Base-by-base conservation (phyloP, 2,113 vertebrate species). In the Actinemys pallida region DNA sequence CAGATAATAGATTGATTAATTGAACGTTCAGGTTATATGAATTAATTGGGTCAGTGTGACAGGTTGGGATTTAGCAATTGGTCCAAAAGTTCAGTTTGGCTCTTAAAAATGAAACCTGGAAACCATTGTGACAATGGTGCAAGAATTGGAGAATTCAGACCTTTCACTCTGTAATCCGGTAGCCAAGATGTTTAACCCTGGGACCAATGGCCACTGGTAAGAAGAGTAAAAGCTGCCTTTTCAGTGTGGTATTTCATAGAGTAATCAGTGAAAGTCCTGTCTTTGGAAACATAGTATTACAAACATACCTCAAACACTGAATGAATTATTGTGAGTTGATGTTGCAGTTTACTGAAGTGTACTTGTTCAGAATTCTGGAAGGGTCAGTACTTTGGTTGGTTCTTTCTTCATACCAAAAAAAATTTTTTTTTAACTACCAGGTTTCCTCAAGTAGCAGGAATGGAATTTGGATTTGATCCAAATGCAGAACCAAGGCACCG, bases 381-480 rank as follows among this genome's bases (percentile, higher is more conserved):
- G 22, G 27, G 75, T 95, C 81, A 81, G 87, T 89, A 83, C 85
- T 86, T 86, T 94, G 42, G 89, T 92, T 82, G 83, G 89, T 94
- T 92, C 22, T 10, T 54, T 91, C 81, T 54, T 86, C 3, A 17
- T 93, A 45, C 25, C 13, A 14, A 76, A 54, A 17, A 11, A 94
- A 85, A 10, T 78, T 39, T 94, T 39, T 94, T 97, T 84, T 93
- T 95, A 95, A 82, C 56, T 89, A 96, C 52, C 49, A 97, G 89
- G 93, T 98, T 98, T 97, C 96, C 90, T 95, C 95, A 97, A 79
- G 94, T 96, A 92, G 91, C 89, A 91, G 91, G 91, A 95, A 93
- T 89, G 89, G 93, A 98, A 89, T 98, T 96, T 97, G 96, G 91
- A 88, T 93, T 98, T 93, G 92, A 96, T 94, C 93, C 96, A 95